A percentile compares a stretch with the other conserved stretches of the same genome.
Evolutionary conservation across 2,797 vertebrate species (phyloP).

Genomic region (Labroides dimidiatus): DNA sequence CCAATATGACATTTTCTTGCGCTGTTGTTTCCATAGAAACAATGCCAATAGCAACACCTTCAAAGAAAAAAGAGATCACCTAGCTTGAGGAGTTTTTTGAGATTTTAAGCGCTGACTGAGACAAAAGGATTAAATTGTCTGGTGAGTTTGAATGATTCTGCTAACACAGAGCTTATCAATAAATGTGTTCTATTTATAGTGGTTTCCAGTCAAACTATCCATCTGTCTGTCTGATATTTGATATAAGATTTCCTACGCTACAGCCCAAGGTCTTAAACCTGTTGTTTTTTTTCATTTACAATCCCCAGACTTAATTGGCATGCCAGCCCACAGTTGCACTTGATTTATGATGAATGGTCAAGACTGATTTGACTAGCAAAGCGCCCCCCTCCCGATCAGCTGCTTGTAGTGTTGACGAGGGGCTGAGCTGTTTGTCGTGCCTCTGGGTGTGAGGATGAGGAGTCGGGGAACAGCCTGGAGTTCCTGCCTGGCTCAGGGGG

Average conservation of each 20-base stretch:
- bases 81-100: conserved; percentile 40
- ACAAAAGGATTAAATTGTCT: conserved; percentile 17
- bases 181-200: background rate
- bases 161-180: background rate
- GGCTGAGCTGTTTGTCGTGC: conserved; percentile 74
- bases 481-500: conserved; percentile 81
- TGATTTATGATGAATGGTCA: conserved; percentile 72
- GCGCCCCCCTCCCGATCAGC: conserved; percentile 64
- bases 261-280: conserved; percentile 15
- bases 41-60: conserved; percentile 61
- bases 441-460: conserved; percentile 75
- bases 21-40: conserved; percentile 74
- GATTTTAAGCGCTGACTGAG: conserved; percentile 37
- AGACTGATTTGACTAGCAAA: conserved; percentile 77
- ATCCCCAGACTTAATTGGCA: conserved; percentile 20
- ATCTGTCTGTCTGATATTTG: background rate
- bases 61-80: conserved; percentile 49
- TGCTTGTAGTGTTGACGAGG: conserved; percentile 62
- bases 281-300: conserved; percentile 37
- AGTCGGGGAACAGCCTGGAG: conserved; percentile 70
- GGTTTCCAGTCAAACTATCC: background rate
- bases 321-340: conserved; percentile 29
- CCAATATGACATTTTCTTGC: conserved; percentile 50
- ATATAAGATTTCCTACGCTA: background rate
- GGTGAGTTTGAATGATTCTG: too few relatives aligned